phyloP scores from a whole-genome alignment of 2,797 vertebrate species.

The Crossoptilon crossoptilon region DNA sequence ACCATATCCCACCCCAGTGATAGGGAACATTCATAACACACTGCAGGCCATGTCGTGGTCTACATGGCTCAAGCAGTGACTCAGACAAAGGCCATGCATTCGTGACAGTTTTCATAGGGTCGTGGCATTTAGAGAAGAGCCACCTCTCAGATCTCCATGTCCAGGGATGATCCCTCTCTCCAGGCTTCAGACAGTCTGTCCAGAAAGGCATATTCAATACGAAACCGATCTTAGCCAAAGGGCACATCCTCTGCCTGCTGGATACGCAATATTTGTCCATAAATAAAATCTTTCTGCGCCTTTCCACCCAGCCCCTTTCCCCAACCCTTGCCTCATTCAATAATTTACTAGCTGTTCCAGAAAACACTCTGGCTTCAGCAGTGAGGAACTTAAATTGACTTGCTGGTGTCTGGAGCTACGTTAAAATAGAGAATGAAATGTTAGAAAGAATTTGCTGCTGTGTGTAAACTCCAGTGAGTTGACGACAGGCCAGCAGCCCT shows the following conservation, averaged over 20 bases:
- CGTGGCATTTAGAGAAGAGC: neutral
- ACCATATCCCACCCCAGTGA: accelerated
- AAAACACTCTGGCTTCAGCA: neutral
- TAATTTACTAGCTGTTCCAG: neutral
- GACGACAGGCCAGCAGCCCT: neutral
- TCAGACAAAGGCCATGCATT: neutral
- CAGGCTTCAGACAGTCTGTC: neutral
- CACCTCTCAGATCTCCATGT: neutral
- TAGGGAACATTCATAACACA: neutral
- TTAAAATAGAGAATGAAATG: neutral
- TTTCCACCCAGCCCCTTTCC: neutral
- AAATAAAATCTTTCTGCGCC: neutral
- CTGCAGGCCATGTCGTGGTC: accelerated
- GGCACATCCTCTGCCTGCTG: neutral
- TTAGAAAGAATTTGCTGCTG: neutral
- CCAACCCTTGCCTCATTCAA: neutral
- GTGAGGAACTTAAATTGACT: neutral
- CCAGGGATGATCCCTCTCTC: neutral
- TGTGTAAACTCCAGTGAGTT: neutral
- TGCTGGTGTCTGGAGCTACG: neutral
- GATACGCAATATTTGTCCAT: neutral
- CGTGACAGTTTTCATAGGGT: neutral
- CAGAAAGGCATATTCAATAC: neutral
- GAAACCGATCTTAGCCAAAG: neutral
- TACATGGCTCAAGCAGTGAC: neutral